These are phyloP conservation scores for Epistrophella euchroma DNA, from an alignment of 2,888 invertebrate genomes.

Conservation along the genomic window DNA sequence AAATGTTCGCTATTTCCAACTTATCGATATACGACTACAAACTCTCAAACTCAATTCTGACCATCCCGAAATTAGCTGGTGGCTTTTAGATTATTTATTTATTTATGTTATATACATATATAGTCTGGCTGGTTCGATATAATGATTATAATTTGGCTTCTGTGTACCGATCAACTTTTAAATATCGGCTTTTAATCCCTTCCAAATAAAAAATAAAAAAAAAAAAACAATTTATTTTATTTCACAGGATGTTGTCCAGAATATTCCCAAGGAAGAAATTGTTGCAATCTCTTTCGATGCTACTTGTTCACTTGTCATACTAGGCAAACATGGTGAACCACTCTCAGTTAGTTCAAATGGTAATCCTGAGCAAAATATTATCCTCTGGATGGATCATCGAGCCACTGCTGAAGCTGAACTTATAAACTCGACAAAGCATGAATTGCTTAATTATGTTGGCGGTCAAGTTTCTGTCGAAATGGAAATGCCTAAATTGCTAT, in stretches of 20 bases:
- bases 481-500: conserved; percentile 96
- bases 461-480: conserved; percentile 98
- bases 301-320: conserved; percentile 95
- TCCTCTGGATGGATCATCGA: conserved; percentile 97
- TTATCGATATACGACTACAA: no score
- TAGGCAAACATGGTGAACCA: conserved; percentile 89
- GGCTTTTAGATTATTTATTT: no score
- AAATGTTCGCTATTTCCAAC: no score
- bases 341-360: conserved; percentile 89
- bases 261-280: conserved; percentile 86
- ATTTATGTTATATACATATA: no score
- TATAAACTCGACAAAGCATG: conserved; percentile 91
- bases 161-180: neutral
- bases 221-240: neutral
- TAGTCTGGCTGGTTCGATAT: no score
- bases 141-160: neutral
- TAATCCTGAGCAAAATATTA: conserved; percentile 90
- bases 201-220: neutral
- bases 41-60: no score
- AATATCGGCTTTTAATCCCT: neutral
- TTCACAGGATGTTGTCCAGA: conserved; percentile 86
- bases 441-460: conserved; percentile 93
- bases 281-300: conserved; percentile 97
- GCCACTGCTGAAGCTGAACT: conserved; percentile 91
- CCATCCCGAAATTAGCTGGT: no score